Conservation (phyloP, 2,888 invertebrate species). For the Tenthredo livida region DNA sequence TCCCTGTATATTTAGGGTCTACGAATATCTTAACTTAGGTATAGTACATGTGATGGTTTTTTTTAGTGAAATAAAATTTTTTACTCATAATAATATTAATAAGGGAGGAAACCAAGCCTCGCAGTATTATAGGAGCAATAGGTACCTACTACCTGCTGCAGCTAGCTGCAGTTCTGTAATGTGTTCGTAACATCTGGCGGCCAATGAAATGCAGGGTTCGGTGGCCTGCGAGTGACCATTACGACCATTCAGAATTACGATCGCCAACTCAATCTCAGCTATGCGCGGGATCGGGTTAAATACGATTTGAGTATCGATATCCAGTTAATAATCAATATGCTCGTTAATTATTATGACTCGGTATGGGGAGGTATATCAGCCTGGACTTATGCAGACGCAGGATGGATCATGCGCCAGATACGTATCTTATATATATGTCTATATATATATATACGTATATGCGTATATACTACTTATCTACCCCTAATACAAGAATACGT, state of each 20-base stretch:
- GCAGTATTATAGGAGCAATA: not conserved
- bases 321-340: constrained; percentile 37
- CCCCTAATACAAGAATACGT: not conserved
- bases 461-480: not conserved
- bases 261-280: constrained; percentile 71
- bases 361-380: not conserved
- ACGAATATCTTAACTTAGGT: not conserved
- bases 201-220: constrained; percentile 73
- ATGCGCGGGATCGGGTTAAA: not conserved
- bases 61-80: not conserved
- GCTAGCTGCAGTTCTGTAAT: constrained; percentile 40
- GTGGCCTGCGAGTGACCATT: constrained; percentile 72
- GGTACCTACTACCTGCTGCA: not conserved
- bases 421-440: not conserved
- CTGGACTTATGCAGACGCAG: not conserved
- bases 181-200: constrained; percentile 70
- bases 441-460: too few relatives aligned
- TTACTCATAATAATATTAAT: not conserved
- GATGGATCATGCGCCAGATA: not conserved
- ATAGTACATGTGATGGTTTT: too few relatives aligned
- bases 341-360: constrained; percentile 27
- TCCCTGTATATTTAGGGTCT: not conserved
- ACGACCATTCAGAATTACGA: constrained; percentile 72
- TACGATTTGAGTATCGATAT: constrained; percentile 31
- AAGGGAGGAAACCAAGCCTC: not conserved